These are phyloP conservation scores for Chrysochloris asiatica DNA, from an alignment of 2,113 vertebrate genomes.

Conservation along the genomic window DNA sequence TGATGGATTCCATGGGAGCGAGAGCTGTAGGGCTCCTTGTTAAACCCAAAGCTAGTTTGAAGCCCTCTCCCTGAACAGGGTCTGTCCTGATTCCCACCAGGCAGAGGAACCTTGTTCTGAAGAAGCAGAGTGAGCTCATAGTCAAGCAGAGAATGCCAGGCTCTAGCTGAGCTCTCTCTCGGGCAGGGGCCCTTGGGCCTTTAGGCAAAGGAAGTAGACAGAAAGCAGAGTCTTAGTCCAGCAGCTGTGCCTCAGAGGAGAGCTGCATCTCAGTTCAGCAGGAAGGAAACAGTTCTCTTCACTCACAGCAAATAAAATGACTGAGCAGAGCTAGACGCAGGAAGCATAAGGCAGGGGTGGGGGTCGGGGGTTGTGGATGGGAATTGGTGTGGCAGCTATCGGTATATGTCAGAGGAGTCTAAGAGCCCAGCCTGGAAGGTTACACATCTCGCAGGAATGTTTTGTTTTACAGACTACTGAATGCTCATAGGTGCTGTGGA, in stretches of 20 bases:
- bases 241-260: background rate
- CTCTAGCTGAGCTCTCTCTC: background rate
- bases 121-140: conserved; percentile 3
- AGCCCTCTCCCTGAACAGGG: background rate
- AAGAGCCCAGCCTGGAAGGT: background rate
- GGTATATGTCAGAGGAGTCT: background rate
- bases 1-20: too few species aligned
- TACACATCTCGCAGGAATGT: background rate
- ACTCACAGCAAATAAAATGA: background rate
- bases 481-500: too few species aligned
- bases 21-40: too few species aligned
- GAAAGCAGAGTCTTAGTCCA: background rate
- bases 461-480: background rate
- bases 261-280: too few species aligned
- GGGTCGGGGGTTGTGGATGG: too few species aligned
- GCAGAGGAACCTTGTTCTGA: background rate
- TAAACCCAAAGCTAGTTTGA: too few species aligned
- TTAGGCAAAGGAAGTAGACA: background rate
- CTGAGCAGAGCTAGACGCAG: background rate
- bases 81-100: background rate
- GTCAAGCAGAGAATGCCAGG: background rate
- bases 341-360: background rate
- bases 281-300: background rate
- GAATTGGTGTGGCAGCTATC: background rate
- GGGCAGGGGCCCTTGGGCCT: too few species aligned